A percentile compares a stretch with the other conserved stretches of the same genome.
Evolutionary conservation across 2,888 invertebrate species (phyloP).

Genomic region (Trypoxylon attenuatum): DNA sequence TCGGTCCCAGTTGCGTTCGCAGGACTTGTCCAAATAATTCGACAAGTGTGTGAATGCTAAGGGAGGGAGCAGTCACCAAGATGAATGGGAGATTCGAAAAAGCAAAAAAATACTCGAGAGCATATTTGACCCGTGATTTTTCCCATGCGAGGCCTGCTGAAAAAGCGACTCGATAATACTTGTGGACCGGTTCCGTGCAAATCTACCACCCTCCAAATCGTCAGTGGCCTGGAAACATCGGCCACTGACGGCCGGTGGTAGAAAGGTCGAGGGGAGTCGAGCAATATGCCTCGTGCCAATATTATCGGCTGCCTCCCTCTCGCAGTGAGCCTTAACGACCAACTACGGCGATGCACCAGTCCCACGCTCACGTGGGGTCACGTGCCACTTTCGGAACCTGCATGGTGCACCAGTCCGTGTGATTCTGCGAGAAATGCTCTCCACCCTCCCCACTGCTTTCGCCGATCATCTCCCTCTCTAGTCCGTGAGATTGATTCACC

Average conservation of each 20-base stretch:
- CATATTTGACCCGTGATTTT: constrained; percentile 29
- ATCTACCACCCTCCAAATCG: constrained; percentile 46
- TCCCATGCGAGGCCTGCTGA: constrained; percentile 38
- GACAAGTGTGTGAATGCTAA: not conserved
- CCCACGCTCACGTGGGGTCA: constrained; percentile 63
- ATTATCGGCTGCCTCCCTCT: constrained; percentile 60
- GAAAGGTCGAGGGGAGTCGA: constrained; percentile 24
- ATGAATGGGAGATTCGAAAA: constrained; percentile 23
- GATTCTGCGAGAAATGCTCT: constrained; percentile 61
- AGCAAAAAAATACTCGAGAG: constrained; percentile 30
- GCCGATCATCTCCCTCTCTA: constrained; percentile 11
- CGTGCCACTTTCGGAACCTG: constrained; percentile 65
- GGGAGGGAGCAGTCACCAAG: not conserved
- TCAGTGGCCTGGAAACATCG: constrained; percentile 54
- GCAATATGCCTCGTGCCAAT: constrained; percentile 73
- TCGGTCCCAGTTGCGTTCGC: not conserved
- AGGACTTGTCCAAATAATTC: constrained; percentile 7
- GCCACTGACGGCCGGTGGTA: no score
- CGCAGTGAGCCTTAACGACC: constrained; percentile 48
- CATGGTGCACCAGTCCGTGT: constrained; percentile 64
- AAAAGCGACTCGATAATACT: constrained; percentile 52
- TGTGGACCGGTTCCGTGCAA: constrained; percentile 51
- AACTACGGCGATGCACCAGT: constrained; percentile 56
- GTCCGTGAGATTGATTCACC: constrained; percentile 42
- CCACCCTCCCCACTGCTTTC: constrained; percentile 34